Evolutionary conservation across 2,113 vertebrate species (phyloP).

Genomic region (Cyprinodon brontotheroides): DNA sequence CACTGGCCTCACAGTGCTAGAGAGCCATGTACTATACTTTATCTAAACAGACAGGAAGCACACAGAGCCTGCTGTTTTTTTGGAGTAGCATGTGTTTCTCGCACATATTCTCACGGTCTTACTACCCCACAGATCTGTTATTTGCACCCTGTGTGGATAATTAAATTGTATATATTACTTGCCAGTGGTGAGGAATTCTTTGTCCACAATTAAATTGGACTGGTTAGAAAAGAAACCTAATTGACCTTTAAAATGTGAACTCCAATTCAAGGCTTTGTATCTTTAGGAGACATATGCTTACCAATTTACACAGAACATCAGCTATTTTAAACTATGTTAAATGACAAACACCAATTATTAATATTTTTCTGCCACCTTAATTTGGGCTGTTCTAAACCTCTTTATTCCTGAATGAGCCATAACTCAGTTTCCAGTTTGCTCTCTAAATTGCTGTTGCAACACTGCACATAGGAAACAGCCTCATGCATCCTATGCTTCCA

Average conservation of each 20-base stretch:
- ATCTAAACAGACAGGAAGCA: conserved; percentile 49
- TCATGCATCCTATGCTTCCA: neutral
- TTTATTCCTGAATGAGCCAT: neutral
- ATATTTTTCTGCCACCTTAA: neutral
- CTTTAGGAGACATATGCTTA: neutral
- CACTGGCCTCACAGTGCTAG: conserved; percentile 57
- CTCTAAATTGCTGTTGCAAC: neutral
- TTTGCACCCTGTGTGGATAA: conserved; percentile 7
- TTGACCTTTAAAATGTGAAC: neutral
- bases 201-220: conserved; percentile 9
- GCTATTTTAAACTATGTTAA: neutral
- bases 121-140: neutral
- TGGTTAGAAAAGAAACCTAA: neutral
- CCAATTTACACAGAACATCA: no score
- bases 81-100: conserved; percentile 48
- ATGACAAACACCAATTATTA: neutral
- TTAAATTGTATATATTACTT: conserved; percentile 9
- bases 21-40: conserved; percentile 50
- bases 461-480: neutral
- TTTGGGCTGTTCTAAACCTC: neutral
- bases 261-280: neutral
- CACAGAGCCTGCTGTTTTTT: conserved; percentile 25
- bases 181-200: neutral
- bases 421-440: neutral
- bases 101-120: conserved; percentile 2